These are phyloP conservation scores for Cheilosia scutellata DNA, from an alignment of 2,888 invertebrate species.

Conservation along the genomic window DNA sequence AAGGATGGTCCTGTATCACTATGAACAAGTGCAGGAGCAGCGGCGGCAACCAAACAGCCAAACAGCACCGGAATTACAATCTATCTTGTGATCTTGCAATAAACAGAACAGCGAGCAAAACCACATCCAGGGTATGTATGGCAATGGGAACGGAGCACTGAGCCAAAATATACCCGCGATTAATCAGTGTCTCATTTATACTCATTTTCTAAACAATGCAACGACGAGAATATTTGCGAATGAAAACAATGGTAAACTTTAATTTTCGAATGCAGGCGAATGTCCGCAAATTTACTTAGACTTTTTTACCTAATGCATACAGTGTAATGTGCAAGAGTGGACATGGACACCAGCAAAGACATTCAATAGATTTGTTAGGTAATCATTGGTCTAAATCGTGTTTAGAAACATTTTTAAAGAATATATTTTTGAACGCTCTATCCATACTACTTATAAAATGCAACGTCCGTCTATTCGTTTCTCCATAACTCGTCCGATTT, in stretches of 20 bases:
- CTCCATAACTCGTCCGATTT: too few species aligned
- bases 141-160: constrained; percentile 1
- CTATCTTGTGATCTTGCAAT: constrained; percentile 71
- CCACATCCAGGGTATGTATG: constrained; percentile 27
- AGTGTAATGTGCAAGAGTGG: constrained; percentile 30
- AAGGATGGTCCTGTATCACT: constrained; percentile 45
- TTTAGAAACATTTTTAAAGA: too few species aligned
- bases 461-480: too few species aligned
- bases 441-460: too few species aligned
- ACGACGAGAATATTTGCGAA: constrained; percentile 55
- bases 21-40: constrained; percentile 33
- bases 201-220: constrained; percentile 73
- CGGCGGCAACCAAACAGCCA: constrained; percentile 24
- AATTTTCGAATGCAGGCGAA: constrained; percentile 57
- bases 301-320: constrained; percentile 30
- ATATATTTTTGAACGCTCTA: too few species aligned
- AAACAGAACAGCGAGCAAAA: constrained; percentile 49
- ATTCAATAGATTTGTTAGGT: too few species aligned
- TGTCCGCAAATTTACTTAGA: constrained; percentile 56
- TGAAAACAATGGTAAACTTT: constrained; percentile 68
- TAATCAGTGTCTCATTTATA: constrained; percentile 75
- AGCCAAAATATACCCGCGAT: constrained; percentile 68
- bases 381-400: too few species aligned
- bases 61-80: constrained; percentile 59
- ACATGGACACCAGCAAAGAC: not conserved